Conservation (phyloP, 2,113 vertebrate species). For the Scatophagus argus region DNA sequence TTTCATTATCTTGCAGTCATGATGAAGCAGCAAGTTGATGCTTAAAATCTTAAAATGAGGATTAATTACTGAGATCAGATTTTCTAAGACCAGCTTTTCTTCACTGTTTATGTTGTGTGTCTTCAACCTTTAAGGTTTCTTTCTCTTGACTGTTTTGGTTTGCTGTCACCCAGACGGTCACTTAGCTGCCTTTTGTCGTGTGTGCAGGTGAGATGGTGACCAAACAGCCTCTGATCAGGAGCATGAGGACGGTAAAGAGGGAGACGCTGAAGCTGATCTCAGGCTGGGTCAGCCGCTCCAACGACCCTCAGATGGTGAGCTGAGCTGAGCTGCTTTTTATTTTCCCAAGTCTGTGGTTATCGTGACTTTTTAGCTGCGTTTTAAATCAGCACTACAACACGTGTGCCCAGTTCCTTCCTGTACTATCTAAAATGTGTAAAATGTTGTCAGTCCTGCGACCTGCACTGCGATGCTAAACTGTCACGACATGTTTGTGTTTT, state of each 20-base stretch:
- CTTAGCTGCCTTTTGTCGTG: constrained; percentile 14
- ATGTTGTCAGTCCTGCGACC: not conserved
- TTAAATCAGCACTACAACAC: not conserved
- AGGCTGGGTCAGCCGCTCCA: constrained; percentile 97
- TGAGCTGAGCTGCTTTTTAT: not conserved
- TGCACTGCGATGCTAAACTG: too few species aligned
- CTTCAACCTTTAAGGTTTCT: not conserved
- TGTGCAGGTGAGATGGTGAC: constrained; percentile 96
- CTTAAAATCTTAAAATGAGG: too few species aligned
- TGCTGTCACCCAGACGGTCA: too few species aligned
- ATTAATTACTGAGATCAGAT: not conserved
- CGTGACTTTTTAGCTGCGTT: not conserved
- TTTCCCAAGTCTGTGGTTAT: not conserved
- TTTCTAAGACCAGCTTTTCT: too few species aligned
- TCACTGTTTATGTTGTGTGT: not conserved
- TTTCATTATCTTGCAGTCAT: not conserved
- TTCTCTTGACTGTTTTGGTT: not conserved
- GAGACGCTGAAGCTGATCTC: constrained; percentile 97
- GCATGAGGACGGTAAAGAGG: constrained; percentile 97
- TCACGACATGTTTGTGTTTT: not conserved
- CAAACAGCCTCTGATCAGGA: constrained; percentile 95
- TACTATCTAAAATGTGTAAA: not conserved
- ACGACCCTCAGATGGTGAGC: constrained; percentile 96
- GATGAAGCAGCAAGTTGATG: too few species aligned
- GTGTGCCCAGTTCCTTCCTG: not conserved